These are phyloP conservation scores for Cepaea hortensis DNA, from an alignment of 2,888 invertebrate genomes.

Conservation along the genomic window DNA sequence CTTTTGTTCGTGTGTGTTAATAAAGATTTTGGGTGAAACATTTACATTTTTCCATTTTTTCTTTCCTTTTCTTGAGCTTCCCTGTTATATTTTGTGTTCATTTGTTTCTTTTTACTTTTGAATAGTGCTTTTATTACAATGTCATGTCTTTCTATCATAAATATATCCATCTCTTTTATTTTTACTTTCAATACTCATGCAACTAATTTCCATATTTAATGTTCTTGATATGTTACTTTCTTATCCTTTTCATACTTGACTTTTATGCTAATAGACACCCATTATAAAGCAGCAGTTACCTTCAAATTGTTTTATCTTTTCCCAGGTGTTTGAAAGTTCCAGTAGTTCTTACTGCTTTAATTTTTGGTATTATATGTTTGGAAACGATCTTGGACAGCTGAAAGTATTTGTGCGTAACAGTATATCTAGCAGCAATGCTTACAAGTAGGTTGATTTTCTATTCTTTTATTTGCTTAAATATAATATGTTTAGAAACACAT, in stretches of 20 bases:
- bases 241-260: neutral
- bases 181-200: too few relatives aligned
- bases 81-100: too few relatives aligned
- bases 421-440: neutral
- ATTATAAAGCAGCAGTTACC: neutral
- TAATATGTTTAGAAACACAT: neutral
- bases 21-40: too few relatives aligned
- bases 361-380: slow-evolving; percentile 44
- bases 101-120: too few relatives aligned
- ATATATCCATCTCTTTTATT: too few relatives aligned
- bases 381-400: slow-evolving; percentile 18
- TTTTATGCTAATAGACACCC: neutral
- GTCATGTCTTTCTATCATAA: too few relatives aligned
- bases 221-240: too few relatives aligned
- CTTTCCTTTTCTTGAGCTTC: too few relatives aligned
- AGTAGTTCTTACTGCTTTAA: slow-evolving; percentile 22
- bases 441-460: neutral
- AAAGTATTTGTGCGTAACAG: slow-evolving; percentile 30
- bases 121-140: too few relatives aligned
- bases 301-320: slow-evolving; percentile 11
- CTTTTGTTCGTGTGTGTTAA: too few relatives aligned
- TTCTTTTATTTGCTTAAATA: neutral
- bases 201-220: too few relatives aligned
- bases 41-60: too few relatives aligned
- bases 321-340: slow-evolving; percentile 13